Evolutionary conservation across 2,888 invertebrate genomes (phyloP), one percentile per base, ranked within the genome.

Genomic region (Tetragonula carbonaria): DNA sequence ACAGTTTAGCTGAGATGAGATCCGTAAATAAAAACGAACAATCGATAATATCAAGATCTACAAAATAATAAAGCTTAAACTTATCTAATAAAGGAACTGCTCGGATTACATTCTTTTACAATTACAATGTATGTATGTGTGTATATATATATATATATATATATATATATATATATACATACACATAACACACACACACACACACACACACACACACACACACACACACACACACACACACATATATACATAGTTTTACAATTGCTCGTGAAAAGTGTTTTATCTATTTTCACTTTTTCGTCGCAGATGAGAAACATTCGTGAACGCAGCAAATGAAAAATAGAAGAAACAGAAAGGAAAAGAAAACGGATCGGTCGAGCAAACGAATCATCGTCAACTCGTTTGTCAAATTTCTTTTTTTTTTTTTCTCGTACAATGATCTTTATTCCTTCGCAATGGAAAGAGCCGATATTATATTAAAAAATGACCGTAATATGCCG

Each of bases 321-420:
- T 16, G 0, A 53, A 65, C 74, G 63, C 8, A 51, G 51, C 45
- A n/a, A 18, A 70, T 62, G 14, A 66, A 72, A 50, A 33, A 4
- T 33, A 28, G n/a, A 65, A 55, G 23, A 28, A 74, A 50, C 55
- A 13, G 67, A 78, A 28, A 71, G 33, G 59, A 75, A 79, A 72
- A 23, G 28, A 14, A 74, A 55, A 51, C 71, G 65, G 33, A 21
- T 59, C 28, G 63, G 16, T 70, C 57, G 72, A 80, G 77, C 83
- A 77, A 80, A 77, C 85, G 80, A 83, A 77, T 80, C 76, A 59
- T 66, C 28, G 53, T 55, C 84, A 68, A 72, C 67, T 62, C 65
- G 53, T 78, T 67, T 62, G 59, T 70, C 65, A 55, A 62, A 53
- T 50, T 65, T 75, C 4, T 71, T 11, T 65, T 51, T 53, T 51